Evolutionary conservation across 1,140 invertebrate genomes (phyloP), one percentile per base, ranked within the genome.

Genomic region (Anastatus disparis): DNA sequence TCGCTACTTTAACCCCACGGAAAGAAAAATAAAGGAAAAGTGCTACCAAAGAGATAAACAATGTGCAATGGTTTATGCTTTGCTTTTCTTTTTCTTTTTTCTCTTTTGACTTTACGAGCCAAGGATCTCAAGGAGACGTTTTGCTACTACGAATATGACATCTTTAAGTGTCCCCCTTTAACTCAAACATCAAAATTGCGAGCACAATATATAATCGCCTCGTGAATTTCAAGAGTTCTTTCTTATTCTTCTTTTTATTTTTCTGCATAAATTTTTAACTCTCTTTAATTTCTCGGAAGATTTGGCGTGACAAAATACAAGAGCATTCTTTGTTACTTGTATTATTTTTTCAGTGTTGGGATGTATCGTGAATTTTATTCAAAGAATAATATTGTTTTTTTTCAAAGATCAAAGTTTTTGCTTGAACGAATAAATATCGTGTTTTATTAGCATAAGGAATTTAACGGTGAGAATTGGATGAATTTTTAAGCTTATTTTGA

Each of bases 1-100:
- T 77, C 73, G 74, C 77, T 74, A 78, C 75, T 75, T n/a, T 77
- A 35, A 35, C 68, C 74, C 76, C 76, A 40, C n/a, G n/a, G n/a
- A 42, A 46, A 35, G 13, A 46, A 50, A 59, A 52, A 46, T 35
- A 58, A 29, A 58, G 12, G 3, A 59, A 59, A 59, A 40, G 35
- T 27, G 15, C 8, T 2, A 35, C 0, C 1, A 53, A 20, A 42
- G 12, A 17, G 48, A 65, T 53, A 55, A 55, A 55, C 13, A 65
- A 42, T 20, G 9, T n/a, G 10, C n/a, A 46, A 46, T 17, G 31
- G 52, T n/a, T 2, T n/a, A n/a, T 53, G 27, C 24, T 20, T n/a
- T 2, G 42, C 24, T 9, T 59, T 17, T 31, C n/a, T 29, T 61
- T 26, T 44, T 61, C 10, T 55, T 3, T 20, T 35, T 31, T 40